These are phyloP conservation scores for Colossoma macropomum DNA, from an alignment of 2,113 vertebrate genomes.

Conservation along the genomic window DNA sequence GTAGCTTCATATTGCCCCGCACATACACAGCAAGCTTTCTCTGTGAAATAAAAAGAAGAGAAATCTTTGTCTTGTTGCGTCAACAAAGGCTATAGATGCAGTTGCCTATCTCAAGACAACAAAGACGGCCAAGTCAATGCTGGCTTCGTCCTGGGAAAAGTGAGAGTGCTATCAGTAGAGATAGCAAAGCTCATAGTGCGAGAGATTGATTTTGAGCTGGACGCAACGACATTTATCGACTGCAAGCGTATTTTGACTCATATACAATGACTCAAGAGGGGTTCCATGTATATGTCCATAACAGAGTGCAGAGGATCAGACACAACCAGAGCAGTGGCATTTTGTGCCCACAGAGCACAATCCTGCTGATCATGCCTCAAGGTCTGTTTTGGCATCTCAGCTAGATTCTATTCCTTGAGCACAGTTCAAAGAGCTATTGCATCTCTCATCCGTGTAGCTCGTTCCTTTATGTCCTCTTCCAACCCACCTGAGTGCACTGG, in stretches of 20 bases:
- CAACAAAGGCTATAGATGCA: neutral
- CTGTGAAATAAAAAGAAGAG: neutral
- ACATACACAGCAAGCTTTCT: neutral
- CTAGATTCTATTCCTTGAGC: too few relatives aligned
- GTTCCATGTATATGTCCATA: constrained; percentile 5
- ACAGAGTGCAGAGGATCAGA: constrained; percentile 18
- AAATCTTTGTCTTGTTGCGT: neutral
- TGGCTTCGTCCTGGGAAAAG: neutral
- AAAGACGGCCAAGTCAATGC: neutral
- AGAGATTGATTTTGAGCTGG: neutral
- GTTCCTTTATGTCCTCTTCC: neutral
- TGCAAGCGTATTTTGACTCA: neutral
- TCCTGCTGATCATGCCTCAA: neutral
- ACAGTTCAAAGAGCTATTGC: too few relatives aligned
- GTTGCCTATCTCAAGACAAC: constrained; percentile 22
- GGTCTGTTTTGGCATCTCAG: too few relatives aligned
- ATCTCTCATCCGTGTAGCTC: too few relatives aligned
- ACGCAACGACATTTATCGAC: neutral
- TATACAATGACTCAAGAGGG: neutral
- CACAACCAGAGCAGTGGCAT: neutral
- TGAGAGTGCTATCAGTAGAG: neutral
- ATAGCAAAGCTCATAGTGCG: neutral
- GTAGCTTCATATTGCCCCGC: neutral
- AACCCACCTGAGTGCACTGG: neutral
- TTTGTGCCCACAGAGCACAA: neutral